Evolutionary conservation across 1,140 invertebrate species (phyloP), one percentile per base, ranked within the genome.

Genomic region (Heliconius nattereri): DNA sequence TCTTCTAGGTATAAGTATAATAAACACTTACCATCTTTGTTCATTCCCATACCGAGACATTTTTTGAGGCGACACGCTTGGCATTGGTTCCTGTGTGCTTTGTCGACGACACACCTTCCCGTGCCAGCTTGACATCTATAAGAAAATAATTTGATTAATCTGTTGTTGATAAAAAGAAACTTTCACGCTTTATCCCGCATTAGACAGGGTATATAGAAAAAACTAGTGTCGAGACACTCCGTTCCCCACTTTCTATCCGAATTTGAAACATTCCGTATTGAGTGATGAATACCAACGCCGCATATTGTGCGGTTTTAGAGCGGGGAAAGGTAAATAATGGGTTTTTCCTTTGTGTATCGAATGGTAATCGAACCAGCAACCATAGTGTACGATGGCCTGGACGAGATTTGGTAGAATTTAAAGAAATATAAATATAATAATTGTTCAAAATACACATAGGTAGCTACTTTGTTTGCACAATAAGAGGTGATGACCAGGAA

Each of bases 31-130:
- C 99, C 99, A 95, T 99, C 99, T 96, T 99, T 99, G 93, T 99
- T 99, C 99, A 99, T 99, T 77, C 99, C 99, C 98, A 99, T 99
- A 80, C 98, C 96, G 60, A 99, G 96, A 93, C 99, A 99, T 95
- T 99, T 99, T 95, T 99, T 99, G 60, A 99, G 96, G 40, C 99
- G 95, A 92, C 99, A 99, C 1, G 99, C 99, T 92, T 99, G 99
- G 92, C 98, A 99, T 93, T 99, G 98, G 95, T 99, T 99, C 78
- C 99, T 95, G 94, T 99, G 99, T 0, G 99, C 98, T 93, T 99
- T 99, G 95, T 99, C 99, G 6, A 99, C 98, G 52, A 99, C 96
- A 90, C 99, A 99, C 77, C 97, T 96, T 11, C 98, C 98, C 7
- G 98, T 99, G 13, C 86, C 86, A 57, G 89, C 89, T 84, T 88